Base-by-base conservation (phyloP, 1,140 invertebrate species). In the Trachelipus rathkii region DNA sequence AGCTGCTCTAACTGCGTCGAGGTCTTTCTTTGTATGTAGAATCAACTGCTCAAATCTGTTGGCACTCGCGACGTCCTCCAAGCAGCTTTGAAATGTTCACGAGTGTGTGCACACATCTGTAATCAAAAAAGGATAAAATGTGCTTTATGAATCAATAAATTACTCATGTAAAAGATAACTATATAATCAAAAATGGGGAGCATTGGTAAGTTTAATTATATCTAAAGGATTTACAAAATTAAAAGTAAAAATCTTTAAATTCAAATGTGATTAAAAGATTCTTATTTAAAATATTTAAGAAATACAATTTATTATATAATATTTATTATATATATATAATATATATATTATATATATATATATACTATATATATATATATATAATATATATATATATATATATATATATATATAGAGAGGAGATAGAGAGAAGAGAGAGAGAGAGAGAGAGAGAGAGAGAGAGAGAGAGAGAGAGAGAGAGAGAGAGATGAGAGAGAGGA, bases 31-130 rank as follows among this genome's bases (percentile, higher is more conserved):
- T 24, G 93, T 92, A 70, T 89, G 89, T 44, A 93, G 84, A 0
- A 93, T 93, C 69, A 97, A 86, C 82, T 93, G 91, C 84, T 97
- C 94, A 87, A 96, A 98, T 71, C 91, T 88, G 84, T 95, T 95
- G 77, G 92, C 91, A 82, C 93, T 93, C 0, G 92, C 90, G 10
- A 98, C 90, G 86, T 98, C 95, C n/a, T 95, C 96, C 77, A 97
- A 88, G n/a, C n/a, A n/a, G 92, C 91, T 83, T 93, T 92, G 83
- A 93, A 95, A 85, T 97, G 93, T 84, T 96, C 93, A 78, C 92
- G 86, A 70, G 95, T 97, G 68, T 90, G 88, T 76, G 92, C 87
- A 86, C 94, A 96, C 86, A 92, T 89, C 89, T 94, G 89, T 6
- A 90, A n/a, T n/a, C n/a, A n/a, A n/a, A 84, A 68, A 60, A 74